Base-by-base conservation (phyloP, 1,140 invertebrate genomes). In the Eueides isabella region DNA sequence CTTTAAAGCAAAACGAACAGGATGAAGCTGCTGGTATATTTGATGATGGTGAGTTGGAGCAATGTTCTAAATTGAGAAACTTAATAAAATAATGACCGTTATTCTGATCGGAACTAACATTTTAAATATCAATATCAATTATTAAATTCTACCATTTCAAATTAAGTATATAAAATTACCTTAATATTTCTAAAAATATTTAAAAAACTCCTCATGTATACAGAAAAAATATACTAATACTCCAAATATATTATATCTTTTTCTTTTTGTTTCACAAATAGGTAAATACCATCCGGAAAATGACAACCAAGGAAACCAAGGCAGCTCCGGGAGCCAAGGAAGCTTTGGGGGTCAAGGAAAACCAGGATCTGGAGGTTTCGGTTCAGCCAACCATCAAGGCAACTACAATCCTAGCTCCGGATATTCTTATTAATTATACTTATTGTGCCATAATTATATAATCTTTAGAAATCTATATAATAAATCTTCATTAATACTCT, bases 21-120 rank as follows among this genome's bases (percentile, higher is more conserved):
- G 90, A 91, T 76, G 89, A 91, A 69, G 90, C 90, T 23, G 88
- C 87, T 80, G 90, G 90, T 2, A 92, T 90, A n/a, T 91, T 89
- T 78, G 90, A 91, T 81, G 90, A 92, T 78, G 89, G 90, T 92
- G 80, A 78, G 71, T 73, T 62, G 68, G 19, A 7, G 66, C 35
- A 38, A 38, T 38, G 14, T 38, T 38, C 5, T 5, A 38, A 38
- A 38, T 5, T 38, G 5, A 38, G n/a, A n/a, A n/a, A n/a, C n/a
- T n/a, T n/a, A n/a, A n/a, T n/a, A n/a, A n/a, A n/a, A n/a, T n/a
- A n/a, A n/a, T n/a, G n/a, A n/a, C n/a, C n/a, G n/a, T n/a, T n/a
- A n/a, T n/a, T n/a, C n/a, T n/a, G n/a, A n/a, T n/a, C n/a, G n/a
- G n/a, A n/a, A n/a, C n/a, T n/a, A n/a, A n/a, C n/a, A n/a, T n/a